phyloP scores from a whole-genome alignment of 2,797 vertebrate species.

The Dallia pectoralis region DNA sequence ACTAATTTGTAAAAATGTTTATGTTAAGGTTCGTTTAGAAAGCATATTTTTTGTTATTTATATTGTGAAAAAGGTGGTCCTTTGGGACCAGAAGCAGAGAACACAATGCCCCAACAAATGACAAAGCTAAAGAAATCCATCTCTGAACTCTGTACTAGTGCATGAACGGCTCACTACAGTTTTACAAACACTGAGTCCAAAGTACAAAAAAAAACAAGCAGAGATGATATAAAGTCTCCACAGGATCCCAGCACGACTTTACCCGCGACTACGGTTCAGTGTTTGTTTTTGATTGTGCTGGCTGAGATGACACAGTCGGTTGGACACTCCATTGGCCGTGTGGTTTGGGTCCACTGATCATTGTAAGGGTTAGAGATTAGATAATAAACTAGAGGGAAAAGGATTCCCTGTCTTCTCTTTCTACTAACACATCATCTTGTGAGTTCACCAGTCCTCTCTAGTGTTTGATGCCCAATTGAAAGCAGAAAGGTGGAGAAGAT shows the following conservation, averaged over 20 bases:
- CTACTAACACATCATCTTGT: conserved; percentile 63
- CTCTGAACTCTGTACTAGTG: background rate
- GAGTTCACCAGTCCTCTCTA: conserved; percentile 75
- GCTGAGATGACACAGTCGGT: conserved; percentile 78
- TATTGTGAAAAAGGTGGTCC: background rate
- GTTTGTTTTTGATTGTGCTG: conserved; percentile 78
- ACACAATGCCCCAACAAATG: background rate
- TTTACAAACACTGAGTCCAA: background rate
- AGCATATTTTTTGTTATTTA: background rate
- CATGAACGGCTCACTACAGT: background rate
- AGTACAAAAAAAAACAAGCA: conserved; percentile 16
- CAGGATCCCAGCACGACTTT: conserved; percentile 10
- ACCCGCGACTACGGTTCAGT: conserved; percentile 37
- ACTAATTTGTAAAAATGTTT: no score
- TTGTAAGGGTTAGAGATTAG: conserved; percentile 68
- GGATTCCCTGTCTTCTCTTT: conserved; percentile 45
- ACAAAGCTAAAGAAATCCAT: background rate
- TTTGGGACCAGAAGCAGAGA: background rate
- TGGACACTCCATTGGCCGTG: conserved; percentile 79
- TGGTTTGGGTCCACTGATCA: conserved; percentile 74
- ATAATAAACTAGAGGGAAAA: conserved; percentile 65
- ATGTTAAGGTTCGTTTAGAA: no score
- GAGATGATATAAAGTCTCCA: conserved; percentile 28
- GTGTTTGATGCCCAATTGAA: conserved; percentile 80
- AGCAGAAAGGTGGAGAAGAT: conserved; percentile 68